Percentiles rank a stretch among this genome's conserved stretches.
Evolutionary conservation across 2,113 vertebrate genomes (phyloP).

Genomic region (Ploceus nigricollis): DNA sequence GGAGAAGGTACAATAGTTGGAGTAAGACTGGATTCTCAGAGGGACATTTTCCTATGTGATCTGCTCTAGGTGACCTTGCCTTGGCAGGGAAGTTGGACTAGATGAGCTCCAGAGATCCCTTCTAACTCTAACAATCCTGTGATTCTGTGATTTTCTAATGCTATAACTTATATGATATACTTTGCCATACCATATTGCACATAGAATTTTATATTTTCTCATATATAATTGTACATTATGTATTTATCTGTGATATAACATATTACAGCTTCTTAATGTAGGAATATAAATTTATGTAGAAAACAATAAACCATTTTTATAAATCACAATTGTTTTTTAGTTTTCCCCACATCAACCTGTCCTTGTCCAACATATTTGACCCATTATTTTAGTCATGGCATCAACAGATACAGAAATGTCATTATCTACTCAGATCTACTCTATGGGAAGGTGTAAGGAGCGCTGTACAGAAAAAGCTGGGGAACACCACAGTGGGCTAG

Average conservation of each 20-base stretch:
- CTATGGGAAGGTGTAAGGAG: not conserved
- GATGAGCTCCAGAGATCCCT: not conserved
- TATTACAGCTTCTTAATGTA: not conserved
- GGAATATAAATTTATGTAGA: not conserved
- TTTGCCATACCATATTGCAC: not conserved
- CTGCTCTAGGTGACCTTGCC: not conserved
- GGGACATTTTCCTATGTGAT: not conserved
- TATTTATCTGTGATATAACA: not conserved
- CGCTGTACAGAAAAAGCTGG: not conserved
- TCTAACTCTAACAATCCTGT: not conserved
- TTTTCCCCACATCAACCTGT: not conserved
- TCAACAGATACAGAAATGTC: not conserved
- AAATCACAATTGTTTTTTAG: not conserved
- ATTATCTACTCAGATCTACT: not conserved
- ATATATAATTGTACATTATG: not conserved
- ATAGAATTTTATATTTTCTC: not conserved
- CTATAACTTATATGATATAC: not conserved
- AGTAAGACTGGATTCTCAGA: not conserved
- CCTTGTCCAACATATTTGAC: not conserved
- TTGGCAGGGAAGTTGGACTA: not conserved
- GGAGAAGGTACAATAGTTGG: not conserved
- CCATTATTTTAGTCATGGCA: not conserved
- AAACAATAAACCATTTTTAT: not conserved
- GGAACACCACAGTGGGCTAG: not conserved
- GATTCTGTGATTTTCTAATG: not conserved